These are phyloP conservation scores for Anguilla marmorata DNA, from an alignment of 2,797 vertebrate genomes.

Conservation along the genomic window DNA sequence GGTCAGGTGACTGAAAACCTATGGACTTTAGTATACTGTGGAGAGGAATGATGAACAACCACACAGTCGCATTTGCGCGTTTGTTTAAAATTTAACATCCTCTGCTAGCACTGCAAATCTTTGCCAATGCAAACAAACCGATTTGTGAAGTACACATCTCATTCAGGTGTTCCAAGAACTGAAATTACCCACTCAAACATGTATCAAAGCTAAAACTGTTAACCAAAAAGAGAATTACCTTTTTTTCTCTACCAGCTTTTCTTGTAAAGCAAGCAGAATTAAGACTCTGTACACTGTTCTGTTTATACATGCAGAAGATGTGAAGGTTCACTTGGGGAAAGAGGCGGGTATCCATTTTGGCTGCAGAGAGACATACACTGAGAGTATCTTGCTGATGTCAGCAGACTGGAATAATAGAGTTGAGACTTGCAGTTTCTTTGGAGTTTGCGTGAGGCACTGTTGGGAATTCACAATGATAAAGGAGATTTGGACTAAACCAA, in stretches of 20 bases:
- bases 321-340: neutral
- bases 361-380: neutral
- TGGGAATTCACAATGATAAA: neutral
- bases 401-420: neutral
- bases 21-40: too few relatives aligned
- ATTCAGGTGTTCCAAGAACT: neutral
- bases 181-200: neutral
- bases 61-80: too few relatives aligned
- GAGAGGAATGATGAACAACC: too few relatives aligned
- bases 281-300: neutral
- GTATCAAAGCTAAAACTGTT: neutral
- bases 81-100: too few relatives aligned
- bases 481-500: neutral
- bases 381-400: neutral
- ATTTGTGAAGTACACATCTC: neutral
- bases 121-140: neutral
- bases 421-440: neutral
- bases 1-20: too few relatives aligned
- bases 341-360: neutral
- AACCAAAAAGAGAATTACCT: neutral
- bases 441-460: neutral
- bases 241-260: neutral
- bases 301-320: slow-evolving; percentile 1
- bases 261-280: neutral
- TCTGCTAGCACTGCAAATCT: neutral